Evolutionary conservation across 2,797 vertebrate species (phyloP), one percentile per base, ranked within the genome.

Genomic region (Tapirus indicus): DNA sequence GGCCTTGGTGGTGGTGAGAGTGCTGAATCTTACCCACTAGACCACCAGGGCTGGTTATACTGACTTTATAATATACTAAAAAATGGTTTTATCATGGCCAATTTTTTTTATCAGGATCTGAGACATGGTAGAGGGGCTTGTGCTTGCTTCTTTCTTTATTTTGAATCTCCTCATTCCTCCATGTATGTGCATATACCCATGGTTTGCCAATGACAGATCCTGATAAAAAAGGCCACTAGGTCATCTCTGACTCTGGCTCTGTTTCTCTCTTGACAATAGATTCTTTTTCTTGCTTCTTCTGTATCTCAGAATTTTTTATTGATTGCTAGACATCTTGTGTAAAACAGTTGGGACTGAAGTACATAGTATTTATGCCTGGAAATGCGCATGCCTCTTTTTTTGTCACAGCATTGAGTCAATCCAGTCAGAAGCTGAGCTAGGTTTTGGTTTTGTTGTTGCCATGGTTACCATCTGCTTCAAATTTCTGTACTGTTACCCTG

Each of bases 381-480:
- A 88, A 52, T 82, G 58, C 21, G 2, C 21, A n/a, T 64, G 23
- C 20, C 41, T 88, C 25, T 90, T 90, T 23, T 91, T 93, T 18
- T 84, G 44, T 66, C 47, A 12, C 10, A n/a, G 32, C 35, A 7
- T 82, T 74, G 72, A 84, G 11, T 93, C 60, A 69, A 0, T 83
- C 23, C 87, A 38, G 16, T 80, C 41, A 71, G 64, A 47, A 68
- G 27, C 18, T 64, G 25, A 92, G 18, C 72, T 64, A 68, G 85
- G 21, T 56, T 92, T 97, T 90, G 69, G 29, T 88, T 95, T 85
- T 72, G 32, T 86, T 52, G 49, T 95, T 96, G 66, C 78, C 84
- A 25, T 97, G 85, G 44, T 85, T 96, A 74, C 77, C 32, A 87
- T 18, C 66, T 84, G 52, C 79, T 47, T n/a, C 27, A 77, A 20